Evolutionary conservation across 1,140 invertebrate genomes (phyloP).

Genomic region (Drosophila biarmipes): DNA sequence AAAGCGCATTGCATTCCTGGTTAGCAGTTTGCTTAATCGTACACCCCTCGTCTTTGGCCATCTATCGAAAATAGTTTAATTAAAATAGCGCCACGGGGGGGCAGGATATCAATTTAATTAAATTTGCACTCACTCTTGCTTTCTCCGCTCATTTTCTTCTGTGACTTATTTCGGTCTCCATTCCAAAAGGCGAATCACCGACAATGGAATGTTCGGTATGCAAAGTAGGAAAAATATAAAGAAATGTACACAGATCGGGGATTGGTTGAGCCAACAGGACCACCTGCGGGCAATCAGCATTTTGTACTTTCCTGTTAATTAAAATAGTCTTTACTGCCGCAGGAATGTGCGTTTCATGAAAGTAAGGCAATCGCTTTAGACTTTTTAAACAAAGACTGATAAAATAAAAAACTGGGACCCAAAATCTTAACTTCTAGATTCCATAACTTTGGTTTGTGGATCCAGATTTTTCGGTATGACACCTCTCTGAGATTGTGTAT

Average conservation of each 20-base stretch:
- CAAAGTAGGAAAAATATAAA: slow-evolving; percentile 9
- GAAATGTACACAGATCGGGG: slow-evolving; percentile 13
- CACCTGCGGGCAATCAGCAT: slow-evolving; percentile 38
- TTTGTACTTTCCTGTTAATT: slow-evolving; percentile 59
- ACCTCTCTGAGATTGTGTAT: too few species aligned
- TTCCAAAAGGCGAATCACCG: slow-evolving; percentile 26
- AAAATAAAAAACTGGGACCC: too few species aligned
- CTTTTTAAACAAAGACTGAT: too few species aligned
- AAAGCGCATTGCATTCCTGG: slow-evolving; percentile 21
- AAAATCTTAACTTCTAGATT: too few species aligned
- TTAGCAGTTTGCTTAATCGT: slow-evolving; percentile 16
- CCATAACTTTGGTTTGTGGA: too few species aligned
- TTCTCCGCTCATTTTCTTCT: slow-evolving; percentile 24
- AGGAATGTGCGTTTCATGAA: background rate
- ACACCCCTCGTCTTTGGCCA: background rate
- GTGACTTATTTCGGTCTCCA: slow-evolving; percentile 17
- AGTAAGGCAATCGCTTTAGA: background rate
- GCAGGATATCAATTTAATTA: slow-evolving; percentile 52
- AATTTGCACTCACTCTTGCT: slow-evolving; percentile 40
- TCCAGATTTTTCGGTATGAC: too few species aligned
- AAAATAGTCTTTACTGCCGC: slow-evolving; percentile 38
- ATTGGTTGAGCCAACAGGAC: slow-evolving; percentile 19
- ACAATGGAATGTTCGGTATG: slow-evolving; percentile 31
- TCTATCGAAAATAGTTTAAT: slow-evolving; percentile 38
- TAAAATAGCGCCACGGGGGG: slow-evolving; percentile 23